Percentiles rank a stretch among this genome's conserved stretches.
Evolutionary conservation across 2,888 invertebrate species (phyloP).

Genomic region (Celastrina argiolus): DNA sequence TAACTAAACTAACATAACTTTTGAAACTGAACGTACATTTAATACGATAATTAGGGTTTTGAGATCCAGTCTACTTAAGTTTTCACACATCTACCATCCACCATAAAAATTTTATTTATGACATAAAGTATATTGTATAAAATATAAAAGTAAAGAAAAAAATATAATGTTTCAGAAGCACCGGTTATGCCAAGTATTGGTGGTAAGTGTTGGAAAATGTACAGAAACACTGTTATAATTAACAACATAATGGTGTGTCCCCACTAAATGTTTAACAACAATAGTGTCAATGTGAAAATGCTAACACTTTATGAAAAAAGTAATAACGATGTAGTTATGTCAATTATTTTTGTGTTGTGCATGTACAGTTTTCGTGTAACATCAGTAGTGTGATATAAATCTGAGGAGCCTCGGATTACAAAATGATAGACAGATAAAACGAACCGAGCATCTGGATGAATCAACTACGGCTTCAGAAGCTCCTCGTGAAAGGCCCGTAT

Average conservation of each 20-base stretch:
- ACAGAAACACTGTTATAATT: constrained; percentile 28
- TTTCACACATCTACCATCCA: too few species aligned
- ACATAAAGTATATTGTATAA: not conserved
- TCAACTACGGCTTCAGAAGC: too few species aligned
- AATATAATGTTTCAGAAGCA: constrained; percentile 65
- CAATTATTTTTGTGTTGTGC: not conserved
- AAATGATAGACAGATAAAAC: too few species aligned
- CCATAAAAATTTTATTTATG: not conserved
- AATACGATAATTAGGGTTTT: too few species aligned
- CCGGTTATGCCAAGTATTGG: constrained; percentile 61
- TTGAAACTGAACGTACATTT: too few species aligned
- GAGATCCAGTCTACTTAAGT: too few species aligned
- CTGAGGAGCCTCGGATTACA: too few species aligned
- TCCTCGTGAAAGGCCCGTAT: too few species aligned
- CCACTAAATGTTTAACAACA: constrained; percentile 21
- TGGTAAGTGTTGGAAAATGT: constrained; percentile 54
- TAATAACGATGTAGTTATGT: not conserved
- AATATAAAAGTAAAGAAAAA: constrained; percentile 23
- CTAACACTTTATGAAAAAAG: not conserved
- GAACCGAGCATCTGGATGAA: too few species aligned
- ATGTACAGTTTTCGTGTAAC: not conserved
- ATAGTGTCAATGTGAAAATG: not conserved
- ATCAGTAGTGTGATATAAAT: too few species aligned
- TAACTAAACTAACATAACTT: too few species aligned
- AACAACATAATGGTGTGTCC: constrained; percentile 21